These are phyloP conservation scores for Schrankia costaestrigalis DNA, from an alignment of 2,888 invertebrate species.

Conservation along the genomic window DNA sequence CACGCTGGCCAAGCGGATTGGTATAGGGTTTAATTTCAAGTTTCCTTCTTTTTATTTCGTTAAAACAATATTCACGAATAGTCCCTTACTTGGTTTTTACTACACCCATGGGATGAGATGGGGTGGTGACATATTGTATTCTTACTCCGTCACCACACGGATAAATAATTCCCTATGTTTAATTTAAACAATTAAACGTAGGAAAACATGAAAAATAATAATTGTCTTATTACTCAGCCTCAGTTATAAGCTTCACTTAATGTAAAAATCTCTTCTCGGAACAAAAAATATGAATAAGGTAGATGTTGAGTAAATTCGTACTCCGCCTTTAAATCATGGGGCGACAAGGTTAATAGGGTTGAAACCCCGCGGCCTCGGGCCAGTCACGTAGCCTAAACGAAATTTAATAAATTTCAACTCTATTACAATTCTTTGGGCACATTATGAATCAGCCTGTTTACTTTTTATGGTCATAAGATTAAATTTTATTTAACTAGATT, in stretches of 20 bases:
- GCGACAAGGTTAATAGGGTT: slow-evolving; percentile 77
- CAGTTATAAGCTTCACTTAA: slow-evolving; percentile 56
- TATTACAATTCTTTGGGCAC: slow-evolving; percentile 53
- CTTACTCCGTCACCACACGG: no score
- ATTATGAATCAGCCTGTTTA: slow-evolving; percentile 35
- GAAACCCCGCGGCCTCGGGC: slow-evolving; percentile 61
- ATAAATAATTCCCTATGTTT: no score
- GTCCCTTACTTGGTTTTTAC: no score
- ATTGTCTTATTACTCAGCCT: slow-evolving; percentile 58
- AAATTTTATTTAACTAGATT: slow-evolving; percentile 24
- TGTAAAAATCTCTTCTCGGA: slow-evolving; percentile 63
- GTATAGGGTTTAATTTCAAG: no score
- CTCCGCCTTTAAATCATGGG: slow-evolving; percentile 72
- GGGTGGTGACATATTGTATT: no score
- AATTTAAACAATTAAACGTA: no score
- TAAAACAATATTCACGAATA: no score
- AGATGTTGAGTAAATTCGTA: slow-evolving; percentile 63
- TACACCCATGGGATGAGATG: no score
- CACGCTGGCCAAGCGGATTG: no score
- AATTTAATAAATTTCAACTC: slow-evolving; percentile 70
- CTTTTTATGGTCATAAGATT: slow-evolving; percentile 33
- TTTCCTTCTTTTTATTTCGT: no score
- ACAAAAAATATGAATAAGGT: slow-evolving; percentile 56
- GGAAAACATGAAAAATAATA: slow-evolving; percentile 36
- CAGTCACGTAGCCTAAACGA: slow-evolving; percentile 69